A percentile compares a stretch with the other conserved stretches of the same genome.
phyloP scores from a whole-genome alignment of 1,140 invertebrate species.

The Drosophila equinoxialis region DNA sequence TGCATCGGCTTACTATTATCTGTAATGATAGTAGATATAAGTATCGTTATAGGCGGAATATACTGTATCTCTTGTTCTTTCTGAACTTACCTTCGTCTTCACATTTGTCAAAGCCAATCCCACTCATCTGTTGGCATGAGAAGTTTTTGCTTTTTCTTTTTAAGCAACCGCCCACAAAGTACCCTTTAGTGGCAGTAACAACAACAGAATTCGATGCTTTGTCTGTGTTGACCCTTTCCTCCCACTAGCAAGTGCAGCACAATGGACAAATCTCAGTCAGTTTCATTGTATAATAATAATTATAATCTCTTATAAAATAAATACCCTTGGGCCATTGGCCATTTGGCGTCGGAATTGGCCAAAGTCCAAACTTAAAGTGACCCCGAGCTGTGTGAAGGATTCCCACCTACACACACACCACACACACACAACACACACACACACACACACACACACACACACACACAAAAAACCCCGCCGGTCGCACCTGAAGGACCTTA shows the following conservation, averaged over 20 bases:
- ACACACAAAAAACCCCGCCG: slow-evolving; percentile 9
- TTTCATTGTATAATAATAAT: slow-evolving; percentile 51
- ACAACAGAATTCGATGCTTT: not conserved
- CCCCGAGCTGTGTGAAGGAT: slow-evolving; percentile 17
- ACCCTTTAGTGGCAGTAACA: too few species aligned
- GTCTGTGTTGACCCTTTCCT: not conserved
- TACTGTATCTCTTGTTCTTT: too few species aligned
- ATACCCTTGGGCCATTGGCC: slow-evolving; percentile 20
- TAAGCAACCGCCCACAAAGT: too few species aligned
- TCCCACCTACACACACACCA: slow-evolving; percentile 9
- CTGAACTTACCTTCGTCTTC: too few species aligned
- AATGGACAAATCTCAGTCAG: slow-evolving; percentile 16
- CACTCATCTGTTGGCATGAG: too few species aligned
- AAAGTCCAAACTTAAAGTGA: slow-evolving; percentile 32
- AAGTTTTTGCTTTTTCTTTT: too few species aligned
- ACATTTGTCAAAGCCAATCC: too few species aligned
- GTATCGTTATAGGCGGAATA: too few species aligned
- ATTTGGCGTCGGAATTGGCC: slow-evolving; percentile 36
- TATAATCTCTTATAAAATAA: slow-evolving; percentile 43
- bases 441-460: not conserved
- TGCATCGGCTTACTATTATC: too few species aligned
- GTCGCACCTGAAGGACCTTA: slow-evolving; percentile 19
- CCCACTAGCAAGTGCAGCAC: not conserved
- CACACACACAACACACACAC: not conserved
- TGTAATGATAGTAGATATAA: too few species aligned